These are phyloP conservation scores for Canis aureus DNA, from an alignment of 2,113 vertebrate genomes.

Conservation along the genomic window DNA sequence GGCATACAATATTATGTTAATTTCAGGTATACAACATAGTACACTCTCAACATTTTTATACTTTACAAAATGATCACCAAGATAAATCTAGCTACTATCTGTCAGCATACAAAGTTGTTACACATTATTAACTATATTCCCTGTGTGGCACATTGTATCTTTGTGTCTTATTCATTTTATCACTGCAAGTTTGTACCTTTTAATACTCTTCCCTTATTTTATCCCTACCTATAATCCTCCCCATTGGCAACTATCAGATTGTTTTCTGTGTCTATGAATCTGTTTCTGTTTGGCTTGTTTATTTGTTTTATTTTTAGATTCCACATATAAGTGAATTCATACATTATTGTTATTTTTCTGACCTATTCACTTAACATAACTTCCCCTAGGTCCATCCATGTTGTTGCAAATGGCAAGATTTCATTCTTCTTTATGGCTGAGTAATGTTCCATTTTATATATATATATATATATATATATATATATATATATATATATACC, in stretches of 20 bases:
- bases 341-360: too few relatives aligned
- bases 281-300: too few relatives aligned
- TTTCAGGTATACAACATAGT: neutral
- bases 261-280: neutral
- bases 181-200: neutral
- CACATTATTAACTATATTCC: neutral
- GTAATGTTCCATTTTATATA: too few relatives aligned
- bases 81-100: neutral
- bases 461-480: too few relatives aligned
- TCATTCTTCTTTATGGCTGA: too few relatives aligned
- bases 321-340: too few relatives aligned
- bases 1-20: neutral
- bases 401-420: too few relatives aligned
- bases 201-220: neutral
- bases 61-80: neutral
- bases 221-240: neutral
- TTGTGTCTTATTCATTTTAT: neutral
- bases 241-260: neutral
- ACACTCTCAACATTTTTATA: neutral
- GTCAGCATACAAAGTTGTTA: neutral
- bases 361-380: too few relatives aligned
- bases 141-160: neutral
- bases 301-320: too few relatives aligned
- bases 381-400: too few relatives aligned
- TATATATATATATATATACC: too few relatives aligned